Percentiles rank a stretch among this genome's conserved stretches.
Conservation (phyloP, 2,797 vertebrate species). For the Austrolebias charrua region DNA sequence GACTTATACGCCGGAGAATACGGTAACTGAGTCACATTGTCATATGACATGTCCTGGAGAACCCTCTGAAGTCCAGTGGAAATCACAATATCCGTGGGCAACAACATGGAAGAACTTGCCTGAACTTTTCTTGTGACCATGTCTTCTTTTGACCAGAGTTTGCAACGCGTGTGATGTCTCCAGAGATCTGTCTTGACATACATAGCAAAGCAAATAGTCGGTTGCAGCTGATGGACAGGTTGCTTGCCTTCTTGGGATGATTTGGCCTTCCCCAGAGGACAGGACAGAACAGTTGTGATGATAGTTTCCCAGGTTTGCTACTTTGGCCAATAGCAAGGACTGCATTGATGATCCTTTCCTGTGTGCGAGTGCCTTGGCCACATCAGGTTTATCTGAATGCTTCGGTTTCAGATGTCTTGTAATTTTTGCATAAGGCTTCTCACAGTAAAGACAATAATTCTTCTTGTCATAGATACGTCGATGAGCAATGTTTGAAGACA, state of each 20-base stretch:
- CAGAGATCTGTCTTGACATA: neutral
- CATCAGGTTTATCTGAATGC: neutral
- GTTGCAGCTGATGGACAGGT: neutral
- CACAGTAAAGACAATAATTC: slow-evolving; percentile 4
- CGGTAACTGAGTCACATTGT: too few relatives aligned
- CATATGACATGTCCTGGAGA: neutral
- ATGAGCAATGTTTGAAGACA: slow-evolving; percentile 1
- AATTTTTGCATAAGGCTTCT: neutral
- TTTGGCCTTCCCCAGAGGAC: slow-evolving; percentile 1
- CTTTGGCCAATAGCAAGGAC: neutral
- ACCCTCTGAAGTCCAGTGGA: neutral
- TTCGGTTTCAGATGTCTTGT: slow-evolving; percentile 4
- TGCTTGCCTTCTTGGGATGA: slow-evolving; percentile 1
- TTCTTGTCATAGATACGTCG: neutral
- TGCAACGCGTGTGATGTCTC: neutral
- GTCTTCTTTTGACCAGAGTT: neutral
- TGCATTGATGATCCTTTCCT: neutral
- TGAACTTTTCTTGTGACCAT: neutral
- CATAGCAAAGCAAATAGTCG: neutral
- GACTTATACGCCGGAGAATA: too few relatives aligned
- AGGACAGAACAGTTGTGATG: neutral
- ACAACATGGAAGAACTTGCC: neutral
- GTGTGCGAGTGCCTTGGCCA: neutral
- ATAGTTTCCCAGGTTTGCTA: neutral
- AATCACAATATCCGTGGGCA: neutral